Evolutionary conservation across 2,797 vertebrate species (phyloP), one percentile per base, ranked within the genome.

Genomic region (Syndactyla subalaris): DNA sequence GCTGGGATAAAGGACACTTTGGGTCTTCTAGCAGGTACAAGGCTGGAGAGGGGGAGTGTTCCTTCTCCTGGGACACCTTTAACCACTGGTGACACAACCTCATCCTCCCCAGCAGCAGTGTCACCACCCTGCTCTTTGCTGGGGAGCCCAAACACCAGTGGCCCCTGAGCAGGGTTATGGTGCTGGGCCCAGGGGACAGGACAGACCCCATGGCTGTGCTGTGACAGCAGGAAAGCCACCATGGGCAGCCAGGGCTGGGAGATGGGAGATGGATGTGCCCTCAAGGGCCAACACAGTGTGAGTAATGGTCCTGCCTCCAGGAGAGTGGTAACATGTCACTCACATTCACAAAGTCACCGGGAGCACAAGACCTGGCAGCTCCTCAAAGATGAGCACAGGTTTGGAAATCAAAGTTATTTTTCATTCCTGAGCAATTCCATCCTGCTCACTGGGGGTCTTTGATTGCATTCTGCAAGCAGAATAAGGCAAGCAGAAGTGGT

Each of bases 331-430:
- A 27, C 30, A 1, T 54, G 54, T 54, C 61, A 2, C 57, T 65
- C 79, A 57, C 26, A 20, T 29, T 72, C 77, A 48, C 43, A 55
- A 3, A 66, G 29, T 21, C 65, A 89, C 41, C 41, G 21, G 63
- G 29, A 67, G 63, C 65, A 88, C 74, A 71, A 78, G 74, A 57
- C 57, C 81, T 83, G 82, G 85, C 66, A 91, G 66, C 54, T 81
- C 52, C 73, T 90, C 67, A 52, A 46, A 70, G 85, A 79, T 11
- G 62, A 95, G 57, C 52, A 59, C 70, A 82, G 58, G 36, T 78
- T 78, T 88, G 89, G 85, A 92, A 94, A 81, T 75, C 70, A 63
- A 80, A 93, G 79, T 12, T 78, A 27, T 86, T 81, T 95, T 88
- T 90, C 43, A 48, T 89, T 68, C 82, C 89, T 5, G 1, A 80